A percentile compares a stretch with the other conserved stretches of the same genome.
phyloP scores from a whole-genome alignment of 2,797 vertebrate species.

The Malurus splendens region DNA sequence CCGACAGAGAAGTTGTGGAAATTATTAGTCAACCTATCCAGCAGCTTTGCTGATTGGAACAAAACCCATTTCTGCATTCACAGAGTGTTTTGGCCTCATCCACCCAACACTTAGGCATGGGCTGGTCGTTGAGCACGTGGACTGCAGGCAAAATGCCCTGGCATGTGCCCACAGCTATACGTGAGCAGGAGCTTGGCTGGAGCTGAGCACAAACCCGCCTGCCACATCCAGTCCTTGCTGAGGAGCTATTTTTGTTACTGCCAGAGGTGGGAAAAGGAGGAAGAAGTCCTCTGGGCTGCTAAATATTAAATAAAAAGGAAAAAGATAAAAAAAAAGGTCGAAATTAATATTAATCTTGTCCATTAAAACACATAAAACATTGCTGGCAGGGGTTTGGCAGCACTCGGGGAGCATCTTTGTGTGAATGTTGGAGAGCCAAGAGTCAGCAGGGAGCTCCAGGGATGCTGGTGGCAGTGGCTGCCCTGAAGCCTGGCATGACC shows the following conservation, averaged over 20 bases:
- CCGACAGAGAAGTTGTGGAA: neutral
- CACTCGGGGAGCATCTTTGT: neutral
- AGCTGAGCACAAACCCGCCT: neutral
- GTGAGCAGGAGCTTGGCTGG: neutral
- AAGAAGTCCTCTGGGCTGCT: conserved; percentile 3
- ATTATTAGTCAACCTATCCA: neutral
- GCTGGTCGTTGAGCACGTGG: neutral
- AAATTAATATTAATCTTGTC: conserved; percentile 53
- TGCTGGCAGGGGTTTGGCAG: neutral
- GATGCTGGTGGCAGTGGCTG: accelerated
- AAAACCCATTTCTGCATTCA: neutral
- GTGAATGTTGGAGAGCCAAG: neutral
- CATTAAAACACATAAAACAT: conserved; percentile 31
- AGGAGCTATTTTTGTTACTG: conserved; percentile 34
- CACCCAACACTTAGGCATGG: neutral
- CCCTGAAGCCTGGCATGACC: neutral
- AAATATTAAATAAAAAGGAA: conserved; percentile 49
- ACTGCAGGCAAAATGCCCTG: neutral
- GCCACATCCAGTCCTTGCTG: neutral
- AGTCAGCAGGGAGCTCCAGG: neutral
- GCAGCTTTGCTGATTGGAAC: neutral
- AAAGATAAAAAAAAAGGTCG: neutral
- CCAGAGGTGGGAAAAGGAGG: neutral
- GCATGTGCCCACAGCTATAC: neutral
- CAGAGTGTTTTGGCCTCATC: neutral